phyloP scores from a whole-genome alignment of 2,797 vertebrate species.

The Xenentodon cancila region DNA sequence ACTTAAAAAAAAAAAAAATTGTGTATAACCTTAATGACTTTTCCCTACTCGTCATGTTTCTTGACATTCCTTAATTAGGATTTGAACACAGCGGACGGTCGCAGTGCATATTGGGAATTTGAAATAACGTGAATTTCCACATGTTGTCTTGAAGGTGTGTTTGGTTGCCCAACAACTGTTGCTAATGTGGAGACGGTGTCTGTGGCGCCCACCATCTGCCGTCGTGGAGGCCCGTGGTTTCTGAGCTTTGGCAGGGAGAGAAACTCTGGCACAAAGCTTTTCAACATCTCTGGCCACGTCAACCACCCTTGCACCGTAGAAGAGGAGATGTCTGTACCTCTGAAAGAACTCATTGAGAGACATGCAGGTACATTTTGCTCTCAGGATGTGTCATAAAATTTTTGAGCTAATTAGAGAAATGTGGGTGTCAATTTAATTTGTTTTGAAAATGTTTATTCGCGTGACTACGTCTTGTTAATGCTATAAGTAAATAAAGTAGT shows the following conservation, averaged over 20 bases:
- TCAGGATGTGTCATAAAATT: not conserved
- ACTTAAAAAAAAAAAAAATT: not conserved
- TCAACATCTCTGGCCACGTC: constrained; percentile 97
- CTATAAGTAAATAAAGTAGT: not conserved
- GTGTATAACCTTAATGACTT: not conserved
- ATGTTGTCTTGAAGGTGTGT: constrained; percentile 83
- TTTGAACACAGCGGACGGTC: no score
- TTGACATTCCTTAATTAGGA: no score
- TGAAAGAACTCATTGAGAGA: constrained; percentile 94
- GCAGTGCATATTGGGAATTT: no score
- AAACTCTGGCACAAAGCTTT: constrained; percentile 96
- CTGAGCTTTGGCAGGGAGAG: constrained; percentile 91
- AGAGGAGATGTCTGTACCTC: constrained; percentile 94
- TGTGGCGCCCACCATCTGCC: constrained; percentile 94
- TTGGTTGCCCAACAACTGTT: constrained; percentile 95
- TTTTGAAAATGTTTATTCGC: no score
- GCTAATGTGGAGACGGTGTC: constrained; percentile 96
- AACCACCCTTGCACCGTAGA: constrained; percentile 94
- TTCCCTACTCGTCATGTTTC: not conserved
- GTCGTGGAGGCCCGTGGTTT: constrained; percentile 93
- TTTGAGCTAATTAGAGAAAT: not conserved
- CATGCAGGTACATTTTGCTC: constrained; percentile 84
- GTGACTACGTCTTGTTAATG: not conserved
- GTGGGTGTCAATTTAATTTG: not conserved
- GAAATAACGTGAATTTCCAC: not conserved